Evolutionary conservation across 2,888 invertebrate species (phyloP), one percentile per base, ranked within the genome.

Genomic region (Gibbula magus): DNA sequence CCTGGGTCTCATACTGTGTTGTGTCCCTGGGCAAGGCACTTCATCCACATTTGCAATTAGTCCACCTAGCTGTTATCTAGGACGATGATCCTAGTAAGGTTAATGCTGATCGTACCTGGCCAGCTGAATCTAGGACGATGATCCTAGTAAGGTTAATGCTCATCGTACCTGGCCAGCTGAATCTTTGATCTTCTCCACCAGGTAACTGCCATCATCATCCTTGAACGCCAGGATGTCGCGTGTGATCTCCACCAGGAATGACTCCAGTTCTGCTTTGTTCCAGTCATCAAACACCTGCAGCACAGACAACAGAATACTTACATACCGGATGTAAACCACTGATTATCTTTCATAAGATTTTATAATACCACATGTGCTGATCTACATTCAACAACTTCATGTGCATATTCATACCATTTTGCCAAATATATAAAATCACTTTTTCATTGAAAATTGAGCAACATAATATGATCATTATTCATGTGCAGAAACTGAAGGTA

Each of bases 231-330:
- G 94, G 88, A 99, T 99, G 91, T 99, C 97, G 79, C 96, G 95
- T 0, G 99, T 99, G 85, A 99, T 99, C 94, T 99, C 99, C 87
- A 99, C 98, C 1, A 99, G 95, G 87, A 91, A 93, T 10, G 99
- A 99, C 92, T 99, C 97, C 83, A 99, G 93, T 91, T 98, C 98
- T 35, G 96, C 96, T 90, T 96, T 96, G 93, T 99, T 99, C 99
- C 99, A 99, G 84, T 97, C 96, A 54, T 95, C 95, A 89, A 99
- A 97, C 13, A 96, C 96, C 94, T 94, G 85, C 0, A 88, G 87
- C 45, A 45, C 45, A 45, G 45, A 45, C 5, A 45, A 10, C 45
- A 45, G 45, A 13, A 45, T 10, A 8, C 45, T 45, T 1, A 45
- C 13, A 45, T 45, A 8, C 45, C 45, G 5, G n/a, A n/a, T n/a